These are phyloP conservation scores for Danio choprae DNA, from an alignment of 2,797 vertebrate species.

Conservation along the genomic window DNA sequence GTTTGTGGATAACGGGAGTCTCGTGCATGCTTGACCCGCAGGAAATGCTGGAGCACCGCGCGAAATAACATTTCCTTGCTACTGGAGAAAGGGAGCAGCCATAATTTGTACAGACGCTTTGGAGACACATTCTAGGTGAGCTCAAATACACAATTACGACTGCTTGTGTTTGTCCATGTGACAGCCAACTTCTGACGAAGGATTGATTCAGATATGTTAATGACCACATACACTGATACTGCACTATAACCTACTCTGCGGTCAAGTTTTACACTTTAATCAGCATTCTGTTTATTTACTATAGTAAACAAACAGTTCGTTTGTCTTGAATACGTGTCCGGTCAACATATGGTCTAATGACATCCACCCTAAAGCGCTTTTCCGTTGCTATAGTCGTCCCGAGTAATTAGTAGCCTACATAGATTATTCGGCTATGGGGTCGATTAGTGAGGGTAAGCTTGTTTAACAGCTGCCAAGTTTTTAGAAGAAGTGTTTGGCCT, in stretches of 20 bases:
- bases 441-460: constrained; percentile 62
- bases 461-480: constrained; percentile 54
- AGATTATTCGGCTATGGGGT: constrained; percentile 56
- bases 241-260: not conserved
- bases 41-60: not conserved
- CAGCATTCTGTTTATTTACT: not conserved
- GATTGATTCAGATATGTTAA: not conserved
- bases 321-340: not conserved
- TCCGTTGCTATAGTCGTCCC: constrained; percentile 19
- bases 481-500: not conserved
- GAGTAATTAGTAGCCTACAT: constrained; percentile 42
- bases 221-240: not conserved
- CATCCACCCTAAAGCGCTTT: constrained; percentile 13
- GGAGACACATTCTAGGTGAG: constrained; percentile 20
- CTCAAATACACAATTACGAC: not conserved
- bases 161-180: not conserved
- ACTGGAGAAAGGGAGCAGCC: not conserved
- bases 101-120: not conserved
- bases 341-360: constrained; percentile 15
- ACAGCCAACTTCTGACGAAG: not conserved
- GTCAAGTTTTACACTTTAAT: not conserved
- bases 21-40: not conserved
- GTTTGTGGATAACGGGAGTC: not conserved
- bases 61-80: not conserved
- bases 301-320: not conserved